phyloP scores from a whole-genome alignment of 2,113 vertebrate genomes.

The Lamprologus sp. region DNA sequence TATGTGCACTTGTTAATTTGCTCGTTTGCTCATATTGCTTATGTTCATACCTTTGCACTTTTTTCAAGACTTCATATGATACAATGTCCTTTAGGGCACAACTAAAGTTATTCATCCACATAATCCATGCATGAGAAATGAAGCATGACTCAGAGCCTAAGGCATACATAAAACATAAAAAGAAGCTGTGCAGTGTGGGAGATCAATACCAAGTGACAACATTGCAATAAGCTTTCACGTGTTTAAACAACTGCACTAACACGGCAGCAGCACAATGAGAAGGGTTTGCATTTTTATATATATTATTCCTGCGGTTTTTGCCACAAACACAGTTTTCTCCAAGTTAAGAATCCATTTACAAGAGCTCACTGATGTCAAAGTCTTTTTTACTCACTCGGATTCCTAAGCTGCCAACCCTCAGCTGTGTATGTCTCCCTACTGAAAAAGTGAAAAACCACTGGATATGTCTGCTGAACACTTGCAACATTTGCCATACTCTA shows the following conservation, averaged over 20 bases:
- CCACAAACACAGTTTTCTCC: background rate
- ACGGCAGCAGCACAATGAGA: background rate
- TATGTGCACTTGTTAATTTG: background rate
- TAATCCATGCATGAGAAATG: conserved; percentile 11
- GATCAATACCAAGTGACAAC: background rate
- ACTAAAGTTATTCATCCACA: background rate
- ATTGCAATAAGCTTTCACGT: background rate
- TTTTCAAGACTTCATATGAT: background rate
- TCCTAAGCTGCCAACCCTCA: background rate
- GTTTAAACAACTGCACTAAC: background rate
- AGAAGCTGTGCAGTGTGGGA: background rate
- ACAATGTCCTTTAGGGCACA: background rate
- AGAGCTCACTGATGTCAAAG: background rate
- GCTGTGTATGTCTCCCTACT: background rate
- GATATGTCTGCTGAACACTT: background rate
- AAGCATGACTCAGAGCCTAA: conserved; percentile 11
- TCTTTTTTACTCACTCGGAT: background rate
- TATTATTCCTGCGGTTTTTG: background rate
- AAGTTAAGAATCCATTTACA: background rate
- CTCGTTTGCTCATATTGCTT: background rate
- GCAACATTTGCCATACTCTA: background rate
- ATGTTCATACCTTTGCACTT: background rate
- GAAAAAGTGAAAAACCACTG: background rate
- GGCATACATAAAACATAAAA: conserved; percentile 13
- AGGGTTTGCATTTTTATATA: background rate